These are phyloP conservation scores for Stenichneumon culpator DNA, from an alignment of 2,888 invertebrate genomes.

Conservation along the genomic window DNA sequence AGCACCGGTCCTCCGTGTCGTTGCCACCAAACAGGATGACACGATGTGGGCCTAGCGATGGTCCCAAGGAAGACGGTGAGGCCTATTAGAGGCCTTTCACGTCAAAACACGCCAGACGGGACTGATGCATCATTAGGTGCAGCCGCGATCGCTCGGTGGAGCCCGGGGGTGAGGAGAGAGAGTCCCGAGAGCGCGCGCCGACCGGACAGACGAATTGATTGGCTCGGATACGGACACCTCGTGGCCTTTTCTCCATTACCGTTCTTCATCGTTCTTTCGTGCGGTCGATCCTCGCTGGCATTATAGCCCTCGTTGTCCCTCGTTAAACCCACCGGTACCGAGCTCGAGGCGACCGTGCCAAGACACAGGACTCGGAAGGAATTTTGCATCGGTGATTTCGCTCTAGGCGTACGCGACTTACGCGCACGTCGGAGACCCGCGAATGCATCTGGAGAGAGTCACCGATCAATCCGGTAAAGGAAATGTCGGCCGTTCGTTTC, in stretches of 20 bases:
- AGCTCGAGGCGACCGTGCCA: background rate
- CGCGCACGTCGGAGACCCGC: background rate
- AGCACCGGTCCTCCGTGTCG: too few species aligned
- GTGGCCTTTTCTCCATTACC: slow-evolving; percentile 43
- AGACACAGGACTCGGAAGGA: background rate
- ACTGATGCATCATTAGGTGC: slow-evolving; percentile 80
- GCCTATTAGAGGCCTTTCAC: slow-evolving; percentile 77
- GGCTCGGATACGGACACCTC: slow-evolving; percentile 61
- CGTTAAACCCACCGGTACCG: slow-evolving; percentile 3
- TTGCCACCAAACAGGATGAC: background rate
- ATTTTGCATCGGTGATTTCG: background rate
- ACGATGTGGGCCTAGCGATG: background rate
- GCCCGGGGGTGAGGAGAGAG: slow-evolving; percentile 1
- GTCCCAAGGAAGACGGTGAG: background rate
- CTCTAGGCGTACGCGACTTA: too few species aligned
- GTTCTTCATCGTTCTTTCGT: slow-evolving; percentile 54
- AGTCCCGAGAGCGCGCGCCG: slow-evolving; percentile 30
- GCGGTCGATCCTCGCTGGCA: slow-evolving; percentile 51
- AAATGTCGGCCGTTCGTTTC: slow-evolving; percentile 16
- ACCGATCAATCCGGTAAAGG: slow-evolving; percentile 41
- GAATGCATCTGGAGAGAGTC: background rate
- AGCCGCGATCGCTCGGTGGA: slow-evolving; percentile 9
- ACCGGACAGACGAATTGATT: slow-evolving; percentile 66
- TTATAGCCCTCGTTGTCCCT: slow-evolving; percentile 13
- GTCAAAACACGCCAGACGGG: slow-evolving; percentile 78